Base-by-base conservation (phyloP, 2,888 invertebrate genomes). In the Perizoma affinitatum region DNA sequence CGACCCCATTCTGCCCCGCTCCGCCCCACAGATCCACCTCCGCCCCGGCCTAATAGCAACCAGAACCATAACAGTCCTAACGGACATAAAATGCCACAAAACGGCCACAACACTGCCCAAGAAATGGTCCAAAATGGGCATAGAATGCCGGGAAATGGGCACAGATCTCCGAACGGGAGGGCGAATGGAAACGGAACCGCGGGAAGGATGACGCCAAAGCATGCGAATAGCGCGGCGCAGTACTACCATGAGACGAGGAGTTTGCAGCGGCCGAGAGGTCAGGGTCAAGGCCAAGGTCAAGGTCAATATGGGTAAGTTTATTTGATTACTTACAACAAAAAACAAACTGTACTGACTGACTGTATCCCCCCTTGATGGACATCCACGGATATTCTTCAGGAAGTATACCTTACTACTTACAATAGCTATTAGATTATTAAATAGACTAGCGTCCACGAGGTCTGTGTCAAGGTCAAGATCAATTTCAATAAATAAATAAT, bases 201-300 rank as follows among this genome's bases (percentile, higher is more conserved):
- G 5, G 84, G 85, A 7, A 55, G 78, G 0, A 58, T 63, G 67
- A 42, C 42, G 0, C 63, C 65, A 7, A 86, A 76, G 44, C 76
- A 78, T 54, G 83, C 65, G 3, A 85, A 82, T 63, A 87, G 84
- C 54, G 86, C 84, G 0, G 84, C 88, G 57, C 87, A 88, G 78
- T 90, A 90, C 65, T 93, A 93, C 70, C 93, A 93, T 43, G 95
- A 95, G 67, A 95, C 95, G 0, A 80, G 94, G 51, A 95, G 95
- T 0, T 76, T 95, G 73, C 95, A 95, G 76, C 78, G 95, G 36
- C 94, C 95, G 67, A 65, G 86, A 6, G 77, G 76, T 9, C 60
- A 51, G 22, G 41, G 41, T 7, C 56, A 57, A 10, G 49, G 49
- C 6, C 63, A 58, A 36, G 48, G 36, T 5, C 57, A 58, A 22